Evolutionary conservation across 1,140 invertebrate genomes (phyloP).

Genomic region (Lepidostoma basale): DNA sequence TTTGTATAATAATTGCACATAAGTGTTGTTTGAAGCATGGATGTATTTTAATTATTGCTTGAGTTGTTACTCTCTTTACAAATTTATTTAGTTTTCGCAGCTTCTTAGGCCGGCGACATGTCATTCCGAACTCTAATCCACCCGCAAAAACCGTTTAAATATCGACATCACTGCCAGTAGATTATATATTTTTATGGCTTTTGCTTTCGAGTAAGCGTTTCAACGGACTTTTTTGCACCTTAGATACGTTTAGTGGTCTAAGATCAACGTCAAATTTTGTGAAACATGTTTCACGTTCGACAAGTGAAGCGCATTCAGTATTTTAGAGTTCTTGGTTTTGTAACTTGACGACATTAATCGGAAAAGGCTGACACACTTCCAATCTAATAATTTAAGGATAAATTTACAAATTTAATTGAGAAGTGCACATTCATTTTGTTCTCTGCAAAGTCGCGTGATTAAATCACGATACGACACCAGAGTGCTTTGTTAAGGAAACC

Average conservation of each 20-base stretch:
- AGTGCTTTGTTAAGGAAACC: too few relatives aligned
- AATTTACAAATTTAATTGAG: too few relatives aligned
- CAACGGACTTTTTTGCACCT: too few relatives aligned
- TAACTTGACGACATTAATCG: not conserved
- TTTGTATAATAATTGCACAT: conserved; percentile 39
- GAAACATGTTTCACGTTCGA: too few relatives aligned
- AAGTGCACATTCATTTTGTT: too few relatives aligned
- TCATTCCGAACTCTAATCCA: not conserved
- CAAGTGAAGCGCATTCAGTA: not conserved
- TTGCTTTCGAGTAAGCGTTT: not conserved
- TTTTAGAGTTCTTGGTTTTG: not conserved
- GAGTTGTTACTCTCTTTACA: conserved; percentile 28
- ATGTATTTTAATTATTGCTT: conserved; percentile 39
- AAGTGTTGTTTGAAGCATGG: conserved; percentile 44
- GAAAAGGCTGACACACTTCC: conserved; percentile 26
- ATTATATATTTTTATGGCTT: conserved; percentile 6
- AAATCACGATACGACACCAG: too few relatives aligned
- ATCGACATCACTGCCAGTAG: conserved; percentile 28
- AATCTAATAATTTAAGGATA: conserved; percentile 13
- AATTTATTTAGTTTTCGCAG: conserved; percentile 23
- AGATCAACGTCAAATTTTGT: too few relatives aligned
- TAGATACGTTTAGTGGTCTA: too few relatives aligned
- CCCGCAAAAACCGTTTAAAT: not conserved
- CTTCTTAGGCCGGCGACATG: conserved; percentile 5
- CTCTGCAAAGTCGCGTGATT: too few relatives aligned